Evolutionary conservation across 1,140 invertebrate species (phyloP), one percentile per base, ranked within the genome.

Genomic region (Pseudomyrmex cubaensis): DNA sequence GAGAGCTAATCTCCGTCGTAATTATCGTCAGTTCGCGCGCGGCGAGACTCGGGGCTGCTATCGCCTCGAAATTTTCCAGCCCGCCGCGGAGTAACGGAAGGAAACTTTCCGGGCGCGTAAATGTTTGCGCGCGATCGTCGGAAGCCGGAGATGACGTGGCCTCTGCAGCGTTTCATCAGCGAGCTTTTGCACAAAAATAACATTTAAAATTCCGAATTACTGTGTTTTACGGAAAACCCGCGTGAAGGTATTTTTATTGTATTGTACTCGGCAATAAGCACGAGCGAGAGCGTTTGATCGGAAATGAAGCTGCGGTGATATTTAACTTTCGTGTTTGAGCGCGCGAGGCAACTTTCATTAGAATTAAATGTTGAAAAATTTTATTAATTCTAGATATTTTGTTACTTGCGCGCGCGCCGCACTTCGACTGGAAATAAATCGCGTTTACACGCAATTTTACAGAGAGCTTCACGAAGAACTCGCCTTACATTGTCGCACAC

Each of bases 1-100:
- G 75, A 85, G 44, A 73, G 83, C 76, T 87, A 88, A 87, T 82
- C 86, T 82, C 82, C 76, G 48, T 63, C 62, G 66, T 88, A 85
- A 87, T 88, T 85, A 88, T 78, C 73, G 46, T 56, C 74, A 52
- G 20, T 62, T n/a, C 46, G 54, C 52, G 20, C 56, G 9, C 64
- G 52, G 9, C 64, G 52, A 80, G 54, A 72, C 66, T 80, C 54
- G 76, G 44, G 35, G 35, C 35, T 7, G 35, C 54, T 72, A 72
- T 72, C 54, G 54, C 54, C 56, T 67, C 66, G 22, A 8, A 72
- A 72, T 80, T 80, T 80, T 80, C 66, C 54, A 48, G 76, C 44
- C 72, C 61, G 59, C 54, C 44, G 56, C 15, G 44, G 20, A 48
- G 57, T 25, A 7, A 52, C 8, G 22, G 15, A 78, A 78, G 20